Base-by-base conservation (phyloP, 2,797 vertebrate species). In the Mus caroli region DNA sequence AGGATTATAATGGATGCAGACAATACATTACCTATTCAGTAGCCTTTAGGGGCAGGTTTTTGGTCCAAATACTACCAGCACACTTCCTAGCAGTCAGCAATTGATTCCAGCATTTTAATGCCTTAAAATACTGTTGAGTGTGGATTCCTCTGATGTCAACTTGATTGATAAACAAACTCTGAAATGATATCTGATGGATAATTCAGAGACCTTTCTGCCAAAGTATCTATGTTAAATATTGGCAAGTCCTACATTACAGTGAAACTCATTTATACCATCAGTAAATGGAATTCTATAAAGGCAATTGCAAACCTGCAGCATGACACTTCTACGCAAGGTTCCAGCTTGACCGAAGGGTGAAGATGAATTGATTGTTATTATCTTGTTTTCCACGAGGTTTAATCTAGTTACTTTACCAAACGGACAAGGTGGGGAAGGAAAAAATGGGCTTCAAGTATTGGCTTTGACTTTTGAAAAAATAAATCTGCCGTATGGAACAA, bases 341-440 rank as follows among this genome's bases (percentile, higher is more conserved):
- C 94, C 69, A 96, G 85, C 71, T 52, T 34, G 90, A 88, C 24
- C 94, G 19, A 46, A 87, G 34, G 28, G 34, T 87, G 13, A 84
- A 94, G 92, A 95, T 69, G n/a, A 8, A 52, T 91, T 91, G 89
- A 93, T 77, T 71, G 71, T 92, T 83, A 87, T 84, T 79, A 83
- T 56, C 73, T 94, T 94, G 43, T 93, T 92, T 97, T 92, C 92
- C 46, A 90, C 12, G 37, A 83, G n/a, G 34, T 40, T 85, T 94
- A 96, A 93, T 96, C 86, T 96, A 82, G 43, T 97, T 96, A 90
- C 34, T 92, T 93, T 15, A 89, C 54, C 62, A 94, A 95, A 93
- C n/a, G 83, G 24, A 83, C 54, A 84, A 88, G 40, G 76, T 84
- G 43, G n/a, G 58, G 73, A 93, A 78, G 34, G 40, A 52, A 93